Evolutionary conservation across 2,113 vertebrate genomes (phyloP).

Genomic region (Cyrtonyx montezumae): DNA sequence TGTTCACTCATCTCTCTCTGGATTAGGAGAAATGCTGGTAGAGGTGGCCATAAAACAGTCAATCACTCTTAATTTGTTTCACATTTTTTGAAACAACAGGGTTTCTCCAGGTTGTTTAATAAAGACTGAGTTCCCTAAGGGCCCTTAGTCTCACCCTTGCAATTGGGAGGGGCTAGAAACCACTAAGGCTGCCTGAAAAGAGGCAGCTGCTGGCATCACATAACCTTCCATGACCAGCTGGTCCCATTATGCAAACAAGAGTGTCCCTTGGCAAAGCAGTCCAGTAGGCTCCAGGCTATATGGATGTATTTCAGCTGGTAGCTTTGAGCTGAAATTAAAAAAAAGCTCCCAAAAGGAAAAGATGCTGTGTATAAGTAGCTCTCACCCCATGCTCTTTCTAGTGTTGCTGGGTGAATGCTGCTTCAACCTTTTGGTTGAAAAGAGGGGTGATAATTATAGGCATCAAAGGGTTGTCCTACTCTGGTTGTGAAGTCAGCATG

Average conservation of each 20-base stretch:
- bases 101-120: not conserved
- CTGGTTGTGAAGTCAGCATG: not conserved
- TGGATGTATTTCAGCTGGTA: conserved; percentile 8
- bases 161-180: conserved; percentile 17
- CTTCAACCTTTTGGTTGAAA: not conserved
- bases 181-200: conserved; percentile 45
- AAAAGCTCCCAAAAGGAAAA: not conserved
- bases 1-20: not conserved
- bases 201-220: conserved; percentile 23
- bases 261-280: conserved; percentile 25
- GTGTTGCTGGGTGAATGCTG: fast-evolving
- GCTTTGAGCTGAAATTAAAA: not conserved
- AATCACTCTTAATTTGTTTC: conserved; percentile 18
- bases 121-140: conserved; percentile 41
- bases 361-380: not conserved
- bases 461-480: not conserved
- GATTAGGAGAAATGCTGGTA: not conserved
- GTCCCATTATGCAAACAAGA: conserved; percentile 52
- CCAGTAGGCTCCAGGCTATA: not conserved
- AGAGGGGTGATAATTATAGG: not conserved
- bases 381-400: not conserved
- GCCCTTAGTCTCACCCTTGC: not conserved
- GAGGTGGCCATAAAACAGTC: not conserved
- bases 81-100: conserved; percentile 1
- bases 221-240: conserved; percentile 57